These are phyloP conservation scores for Cacajao melanocephalus DNA, from an alignment of 2,797 vertebrate genomes.

Conservation along the genomic window DNA sequence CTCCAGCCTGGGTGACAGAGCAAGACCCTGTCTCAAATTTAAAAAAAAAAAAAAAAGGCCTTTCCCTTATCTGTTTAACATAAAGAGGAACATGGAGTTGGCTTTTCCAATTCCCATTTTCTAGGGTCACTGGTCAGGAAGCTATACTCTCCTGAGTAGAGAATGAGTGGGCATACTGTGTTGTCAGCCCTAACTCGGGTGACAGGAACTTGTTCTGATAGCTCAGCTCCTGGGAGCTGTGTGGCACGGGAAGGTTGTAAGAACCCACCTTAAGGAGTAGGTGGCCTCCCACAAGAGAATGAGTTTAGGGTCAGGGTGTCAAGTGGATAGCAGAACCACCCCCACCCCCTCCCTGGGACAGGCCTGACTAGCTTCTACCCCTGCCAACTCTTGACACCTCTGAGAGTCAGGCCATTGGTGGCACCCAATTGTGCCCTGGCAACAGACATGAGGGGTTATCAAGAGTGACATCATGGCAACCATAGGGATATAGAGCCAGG, in stretches of 20 bases:
- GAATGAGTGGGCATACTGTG: not conserved
- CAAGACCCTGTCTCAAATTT: too few relatives aligned
- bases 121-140: constrained; percentile 3
- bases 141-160: not conserved
- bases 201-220: not conserved
- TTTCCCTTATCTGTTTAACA: constrained; percentile 18
- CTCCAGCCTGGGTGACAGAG: too few relatives aligned
- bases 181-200: not conserved
- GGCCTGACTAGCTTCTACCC: not conserved
- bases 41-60: not conserved
- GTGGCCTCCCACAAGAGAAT: not conserved
- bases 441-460: not conserved
- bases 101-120: not conserved
- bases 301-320: not conserved
- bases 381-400: not conserved
- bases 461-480: not conserved
- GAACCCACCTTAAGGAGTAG: not conserved
- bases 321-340: not conserved
- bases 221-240: not conserved
- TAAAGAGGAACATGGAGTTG: not conserved
- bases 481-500: not conserved
- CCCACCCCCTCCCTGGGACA: not conserved
- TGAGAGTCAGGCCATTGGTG: not conserved
- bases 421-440: not conserved
- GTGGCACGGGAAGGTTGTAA: not conserved